Evolutionary conservation across 2,113 vertebrate species (phyloP).

Genomic region (Ardeotis arabs): DNA sequence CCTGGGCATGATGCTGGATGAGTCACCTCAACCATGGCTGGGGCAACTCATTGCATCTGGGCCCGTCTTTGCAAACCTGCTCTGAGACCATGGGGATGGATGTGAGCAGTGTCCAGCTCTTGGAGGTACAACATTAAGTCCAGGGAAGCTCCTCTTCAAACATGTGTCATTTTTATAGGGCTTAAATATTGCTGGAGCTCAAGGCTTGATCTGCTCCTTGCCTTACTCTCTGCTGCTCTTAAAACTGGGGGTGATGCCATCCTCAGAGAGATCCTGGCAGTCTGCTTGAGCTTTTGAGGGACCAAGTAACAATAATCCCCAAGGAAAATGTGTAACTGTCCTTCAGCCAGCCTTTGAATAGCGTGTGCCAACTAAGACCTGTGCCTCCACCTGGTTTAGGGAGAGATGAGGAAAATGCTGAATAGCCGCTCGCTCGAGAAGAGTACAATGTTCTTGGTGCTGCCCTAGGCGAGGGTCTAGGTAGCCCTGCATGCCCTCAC

Average conservation of each 20-base stretch:
- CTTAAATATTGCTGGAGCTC: not conserved
- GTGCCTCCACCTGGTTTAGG: not conserved
- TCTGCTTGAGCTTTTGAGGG: not conserved
- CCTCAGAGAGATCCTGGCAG: not conserved
- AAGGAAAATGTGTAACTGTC: not conserved
- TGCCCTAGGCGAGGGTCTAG: not conserved
- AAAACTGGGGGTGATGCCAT: not conserved
- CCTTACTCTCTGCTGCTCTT: too few species aligned
- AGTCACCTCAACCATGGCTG: not conserved
- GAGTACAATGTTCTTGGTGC: not conserved
- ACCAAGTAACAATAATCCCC: not conserved
- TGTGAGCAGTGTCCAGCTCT: not conserved
- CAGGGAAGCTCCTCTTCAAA: not conserved
- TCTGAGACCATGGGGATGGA: not conserved
- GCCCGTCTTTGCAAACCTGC: not conserved
- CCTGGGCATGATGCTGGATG: not conserved
- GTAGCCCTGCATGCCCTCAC: rapidly evolving
- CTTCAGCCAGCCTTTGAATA: not conserved
- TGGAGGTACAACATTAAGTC: not conserved
- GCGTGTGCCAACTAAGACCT: rapidly evolving
- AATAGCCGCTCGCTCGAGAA: rapidly evolving
- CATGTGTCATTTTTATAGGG: rapidly evolving
- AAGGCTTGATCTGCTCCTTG: not conserved
- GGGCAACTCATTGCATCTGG: not conserved
- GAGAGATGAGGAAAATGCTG: not conserved